Percentiles rank a stretch among this genome's conserved stretches.
Evolutionary conservation across 2,113 vertebrate genomes (phyloP).

Genomic region (Anguilla japonica): DNA sequence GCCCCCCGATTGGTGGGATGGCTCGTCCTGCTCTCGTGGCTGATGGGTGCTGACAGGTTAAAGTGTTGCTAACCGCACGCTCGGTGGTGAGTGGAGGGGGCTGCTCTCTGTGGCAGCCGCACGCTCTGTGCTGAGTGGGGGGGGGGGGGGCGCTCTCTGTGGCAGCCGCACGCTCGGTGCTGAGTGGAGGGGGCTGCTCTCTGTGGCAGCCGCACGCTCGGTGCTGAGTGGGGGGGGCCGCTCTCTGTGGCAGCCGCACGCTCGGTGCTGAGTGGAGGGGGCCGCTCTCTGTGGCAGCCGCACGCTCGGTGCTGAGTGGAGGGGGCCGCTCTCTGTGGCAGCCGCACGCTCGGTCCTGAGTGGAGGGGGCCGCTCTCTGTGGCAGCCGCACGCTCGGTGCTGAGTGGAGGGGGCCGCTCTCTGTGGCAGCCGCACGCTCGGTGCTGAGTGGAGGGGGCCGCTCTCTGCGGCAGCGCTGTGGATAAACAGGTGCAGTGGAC

Average conservation of each 20-base stretch:
- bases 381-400: too few species aligned
- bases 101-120: constrained; percentile 29
- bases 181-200: constrained; percentile 44
- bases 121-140: constrained; percentile 53
- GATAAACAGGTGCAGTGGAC: constrained; percentile 59
- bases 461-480: constrained; percentile 8
- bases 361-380: too few species aligned
- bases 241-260: constrained; percentile 36
- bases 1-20: constrained; percentile 25
- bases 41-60: constrained; percentile 66
- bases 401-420: too few species aligned
- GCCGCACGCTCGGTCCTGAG: constrained; percentile 52
- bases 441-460: constrained; percentile 49
- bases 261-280: constrained; percentile 55
- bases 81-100: constrained; percentile 53
- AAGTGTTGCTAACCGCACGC: constrained; percentile 64
- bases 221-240: constrained; percentile 45
- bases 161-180: too few species aligned
- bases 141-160: constrained; percentile 40
- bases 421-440: constrained; percentile 58
- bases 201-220: not conserved
- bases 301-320: constrained; percentile 52
- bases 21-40: constrained; percentile 1
- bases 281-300: constrained; percentile 30
- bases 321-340: constrained; percentile 32